A percentile compares a stretch with the other conserved stretches of the same genome.
These are phyloP conservation scores for Tokudaia tokunoshimensis DNA, from an alignment of 2,797 vertebrate species.

Conservation along the genomic window DNA sequence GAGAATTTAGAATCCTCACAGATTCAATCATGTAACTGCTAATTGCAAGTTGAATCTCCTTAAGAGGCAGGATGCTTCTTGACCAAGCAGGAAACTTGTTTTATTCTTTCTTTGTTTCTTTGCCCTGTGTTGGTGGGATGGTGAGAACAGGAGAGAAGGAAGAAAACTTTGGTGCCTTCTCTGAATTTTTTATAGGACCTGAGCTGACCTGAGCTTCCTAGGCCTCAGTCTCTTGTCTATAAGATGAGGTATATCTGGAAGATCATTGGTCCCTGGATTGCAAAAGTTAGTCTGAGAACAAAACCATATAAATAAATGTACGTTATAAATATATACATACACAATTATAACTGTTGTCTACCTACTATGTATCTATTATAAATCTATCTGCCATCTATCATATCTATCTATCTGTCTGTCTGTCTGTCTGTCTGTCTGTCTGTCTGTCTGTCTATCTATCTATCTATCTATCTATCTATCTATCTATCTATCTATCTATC, in stretches of 20 bases:
- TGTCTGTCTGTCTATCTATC: too few relatives aligned
- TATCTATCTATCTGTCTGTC: neutral
- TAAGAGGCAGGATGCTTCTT: neutral
- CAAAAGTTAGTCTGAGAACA: neutral
- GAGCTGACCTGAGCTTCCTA: neutral
- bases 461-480: neutral
- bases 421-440: too few relatives aligned
- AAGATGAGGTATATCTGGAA: neutral
- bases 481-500: too few relatives aligned
- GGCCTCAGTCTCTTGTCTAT: neutral
- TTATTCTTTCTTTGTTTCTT: neutral
- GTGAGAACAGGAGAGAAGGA: fast-evolving
- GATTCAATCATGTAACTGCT: neutral
- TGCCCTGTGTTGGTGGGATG: neutral
- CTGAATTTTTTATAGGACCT: neutral
- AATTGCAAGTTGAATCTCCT: neutral
- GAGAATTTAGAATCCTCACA: neutral
- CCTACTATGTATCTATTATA: neutral
- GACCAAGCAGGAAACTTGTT: neutral
- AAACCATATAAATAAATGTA: neutral
- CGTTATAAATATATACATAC: neutral
- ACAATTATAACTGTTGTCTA: neutral
- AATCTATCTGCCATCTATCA: neutral
- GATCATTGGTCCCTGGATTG: neutral
- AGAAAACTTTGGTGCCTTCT: neutral